Base-by-base conservation (phyloP, 2,113 vertebrate species). In the Amia ocellicauda region DNA sequence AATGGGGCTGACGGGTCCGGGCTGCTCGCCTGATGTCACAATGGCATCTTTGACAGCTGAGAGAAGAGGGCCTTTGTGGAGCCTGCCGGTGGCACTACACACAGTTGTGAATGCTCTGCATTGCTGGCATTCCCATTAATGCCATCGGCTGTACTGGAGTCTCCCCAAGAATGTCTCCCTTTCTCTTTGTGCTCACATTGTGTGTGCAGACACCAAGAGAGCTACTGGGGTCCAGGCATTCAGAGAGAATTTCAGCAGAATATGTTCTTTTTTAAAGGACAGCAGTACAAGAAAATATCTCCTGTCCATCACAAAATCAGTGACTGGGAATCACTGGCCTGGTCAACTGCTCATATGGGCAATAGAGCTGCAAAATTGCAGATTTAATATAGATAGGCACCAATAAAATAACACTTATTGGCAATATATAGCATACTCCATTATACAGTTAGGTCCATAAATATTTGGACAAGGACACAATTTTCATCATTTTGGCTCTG, bases 71-170 rank as follows among this genome's bases (percentile, higher is more conserved):
- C 79, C 89, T 94, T 99, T 99, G 95, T 98, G 80, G 84, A 36
- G 69, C 54, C 77, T 80, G 68, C 80, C 73, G 87, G 89, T 87
- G 88, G 91, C 88, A 92, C 85, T 84, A 91, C 89, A 93, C 91
- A 94, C 89, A 96, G 93, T 97, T 98, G 94, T 87, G 91, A 95
- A 96, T 96, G 90, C 90, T 83, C 85, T 63, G 71, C 93, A 97
- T 98, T 89, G 83, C 87, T 94, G 74, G 78, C 89, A 97, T 99
- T 97, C 92, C 86, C 86, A 45, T 67, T 86, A 79, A 78, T 87
- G 89, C 85, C 82, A 82, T 85, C 83, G 78, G 80, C 89, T 85
- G 79, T 78, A 72, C 81, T 77, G 77, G 78, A 69, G 81, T 76
- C 87, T 77, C 81, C 87, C 82, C 83, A 85, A 86, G 85, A 89